Evolutionary conservation across 2,888 invertebrate genomes (phyloP), one percentile per base, ranked within the genome.

Genomic region (Odontothrips loti): DNA sequence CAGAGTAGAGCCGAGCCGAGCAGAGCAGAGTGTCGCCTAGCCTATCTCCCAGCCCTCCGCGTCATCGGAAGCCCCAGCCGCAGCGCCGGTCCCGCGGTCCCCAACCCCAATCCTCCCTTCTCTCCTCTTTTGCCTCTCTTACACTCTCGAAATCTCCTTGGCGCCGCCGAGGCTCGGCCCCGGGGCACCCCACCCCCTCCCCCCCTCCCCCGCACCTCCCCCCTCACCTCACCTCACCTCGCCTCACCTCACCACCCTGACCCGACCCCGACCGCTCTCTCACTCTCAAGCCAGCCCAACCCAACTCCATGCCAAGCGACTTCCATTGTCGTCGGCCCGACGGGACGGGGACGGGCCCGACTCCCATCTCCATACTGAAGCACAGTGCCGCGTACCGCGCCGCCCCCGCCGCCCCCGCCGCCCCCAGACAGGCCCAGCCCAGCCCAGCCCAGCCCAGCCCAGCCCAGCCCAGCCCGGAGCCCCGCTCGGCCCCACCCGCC

Each of bases 311-410:
- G 12, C 51, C 68, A 23, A 23, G 12, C 68, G 12, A 23, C 68
- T 75, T 27, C 23, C 23, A 75, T 75, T 75, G 68, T 75, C 58
- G n/a, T 43, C 34, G 58, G 15, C 34, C 34, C 34, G 3, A 6
- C 34, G n/a, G n/a, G n/a, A n/a, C n/a, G n/a, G n/a, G n/a, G n/a
- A n/a, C 34, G 34, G 34, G n/a, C 58, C 15, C 58, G 68, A 27
- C 68, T 68, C 68, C 27, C 68, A 75, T 75, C 68, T 75, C 68
- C 68, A 75, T 75, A 75, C 23, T 27, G 11, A 27, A 23, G 68
- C 27, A 27, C 68, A 27, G 68, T 23, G 27, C 23, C 12, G 23
- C 23, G 11, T 27, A 27, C 1, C 68, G 12, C 68, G 68, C 23
- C 23, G 23, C 68, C 27, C 27, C 27, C 68, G 11, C 68, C 68